Base-by-base conservation (phyloP, 2,113 vertebrate genomes). In the Caranx melampygus region DNA sequence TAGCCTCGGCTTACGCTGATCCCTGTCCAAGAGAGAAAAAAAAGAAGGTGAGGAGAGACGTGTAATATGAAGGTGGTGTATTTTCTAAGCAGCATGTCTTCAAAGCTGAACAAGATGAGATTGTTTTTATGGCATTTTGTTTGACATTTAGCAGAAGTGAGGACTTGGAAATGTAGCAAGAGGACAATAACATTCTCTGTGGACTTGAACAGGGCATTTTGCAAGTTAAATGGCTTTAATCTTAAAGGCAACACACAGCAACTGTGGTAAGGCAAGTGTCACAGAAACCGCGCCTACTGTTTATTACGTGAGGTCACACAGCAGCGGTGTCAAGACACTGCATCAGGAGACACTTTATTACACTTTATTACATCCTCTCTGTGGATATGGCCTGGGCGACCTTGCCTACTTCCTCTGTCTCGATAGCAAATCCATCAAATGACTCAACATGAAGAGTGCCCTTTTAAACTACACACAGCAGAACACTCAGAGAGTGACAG, bases 161-260 rank as follows among this genome's bases (percentile, higher is more conserved):
- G 18, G 21, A 13, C 55, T 44, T n/a, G 2, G 21, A 15, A 54
- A 18, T 44, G 15, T 10, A 45, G 49, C 11, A 37, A 31, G 35
- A 58, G 49, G 21, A 59, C 68, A 45, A 81, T 63, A 8, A 54
- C 42, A 37, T 21, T 15, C 35, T 33, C 44, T 21, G 44, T 7
- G 34, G 51, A 64, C 13, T 72, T 3, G 2, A 37, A 40, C 5
- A 18, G 2, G 14, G 20, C 37, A 26, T 12, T 60, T 47, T 14
- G 16, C 20, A 54, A 72, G 61, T 52, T 75, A 70, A 84, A 74
- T 60, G 26, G 51, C 51, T 55, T 57, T 16, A 64, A 4, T 84
- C 26, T 59, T 54, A 21, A 70, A 75, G 60, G 76, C 7, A 7
- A 54, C 58, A 54, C 21, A 45, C 15, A 47, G 2, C 15, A 3